phyloP scores from a whole-genome alignment of 1,140 invertebrate species.

The Sinella curviseta region DNA sequence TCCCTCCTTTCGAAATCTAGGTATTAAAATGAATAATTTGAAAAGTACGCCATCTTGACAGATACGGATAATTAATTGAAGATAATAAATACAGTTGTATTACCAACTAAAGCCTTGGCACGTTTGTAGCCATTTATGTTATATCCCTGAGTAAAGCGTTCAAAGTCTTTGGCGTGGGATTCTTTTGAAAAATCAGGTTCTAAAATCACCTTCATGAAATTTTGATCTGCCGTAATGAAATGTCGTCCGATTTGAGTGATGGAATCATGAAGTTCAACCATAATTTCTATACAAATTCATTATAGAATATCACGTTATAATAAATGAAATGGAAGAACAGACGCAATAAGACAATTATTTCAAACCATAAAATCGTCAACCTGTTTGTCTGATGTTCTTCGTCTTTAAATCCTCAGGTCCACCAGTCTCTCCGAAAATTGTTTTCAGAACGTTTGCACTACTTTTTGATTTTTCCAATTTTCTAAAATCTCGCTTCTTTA shows the following conservation, averaged over 20 bases:
- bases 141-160: slow-evolving; percentile 89
- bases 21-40: slow-evolving; percentile 48
- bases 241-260: slow-evolving; percentile 83
- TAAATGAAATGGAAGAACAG: neutral
- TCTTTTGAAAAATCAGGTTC: slow-evolving; percentile 94
- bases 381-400: slow-evolving; percentile 94
- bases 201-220: slow-evolving; percentile 69
- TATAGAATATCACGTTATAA: neutral
- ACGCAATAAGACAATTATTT: too few species aligned
- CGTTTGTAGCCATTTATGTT: slow-evolving; percentile 75
- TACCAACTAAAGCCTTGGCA: slow-evolving; percentile 87
- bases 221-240: slow-evolving; percentile 79
- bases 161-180: slow-evolving; percentile 89
- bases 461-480: slow-evolving; percentile 35
- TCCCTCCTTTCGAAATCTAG: slow-evolving; percentile 96
- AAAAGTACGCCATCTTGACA: neutral
- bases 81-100: too few species aligned
- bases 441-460: slow-evolving; percentile 39
- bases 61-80: neutral
- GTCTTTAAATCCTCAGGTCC: slow-evolving; percentile 80
- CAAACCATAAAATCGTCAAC: slow-evolving; percentile 54
- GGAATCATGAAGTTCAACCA: slow-evolving; percentile 95
- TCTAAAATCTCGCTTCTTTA: slow-evolving; percentile 65
- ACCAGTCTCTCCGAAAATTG: slow-evolving; percentile 71
- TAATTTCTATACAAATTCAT: slow-evolving; percentile 67